A percentile compares a stretch with the other conserved stretches of the same genome.
Evolutionary conservation across 2,797 vertebrate species (phyloP).

Genomic region (Amphiprion clarkii): DNA sequence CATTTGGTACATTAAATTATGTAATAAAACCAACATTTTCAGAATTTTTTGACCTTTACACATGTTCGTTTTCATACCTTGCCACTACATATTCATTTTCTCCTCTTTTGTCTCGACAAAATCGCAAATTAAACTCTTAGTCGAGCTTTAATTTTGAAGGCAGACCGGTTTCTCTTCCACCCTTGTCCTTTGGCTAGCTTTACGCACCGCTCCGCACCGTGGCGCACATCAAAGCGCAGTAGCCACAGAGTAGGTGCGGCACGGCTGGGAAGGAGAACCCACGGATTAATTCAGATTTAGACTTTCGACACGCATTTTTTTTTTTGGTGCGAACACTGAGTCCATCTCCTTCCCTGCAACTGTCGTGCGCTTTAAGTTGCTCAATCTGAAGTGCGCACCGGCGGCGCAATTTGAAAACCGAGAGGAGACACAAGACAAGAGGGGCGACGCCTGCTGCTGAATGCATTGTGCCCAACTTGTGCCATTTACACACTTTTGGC

Average conservation of each 20-base stretch:
- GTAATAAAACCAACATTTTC: not conserved
- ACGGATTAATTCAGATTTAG: conserved; percentile 30
- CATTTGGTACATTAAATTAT: no score
- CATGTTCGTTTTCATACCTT: not conserved
- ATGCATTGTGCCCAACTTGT: conserved; percentile 52
- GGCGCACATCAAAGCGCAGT: conserved; percentile 60
- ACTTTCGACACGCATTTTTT: not conserved
- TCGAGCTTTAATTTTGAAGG: conserved; percentile 66
- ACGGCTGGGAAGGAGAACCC: conserved; percentile 28
- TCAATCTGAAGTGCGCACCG: conserved; percentile 36
- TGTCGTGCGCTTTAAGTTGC: conserved; percentile 40
- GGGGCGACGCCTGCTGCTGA: conserved; percentile 75
- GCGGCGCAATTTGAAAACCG: conserved; percentile 31
- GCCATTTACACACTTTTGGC: conserved; percentile 34
- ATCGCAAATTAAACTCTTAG: not conserved
- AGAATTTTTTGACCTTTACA: not conserved
- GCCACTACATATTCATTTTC: not conserved
- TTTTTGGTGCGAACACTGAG: not conserved
- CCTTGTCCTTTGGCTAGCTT: conserved; percentile 23
- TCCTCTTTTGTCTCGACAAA: accelerated
- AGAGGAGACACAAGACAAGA: conserved; percentile 34
- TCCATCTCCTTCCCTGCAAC: not conserved
- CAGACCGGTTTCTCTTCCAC: conserved; percentile 41
- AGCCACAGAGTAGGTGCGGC: conserved; percentile 42
- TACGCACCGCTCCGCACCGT: conserved; percentile 49